Conservation (phyloP, 2,113 vertebrate genomes). For the Panthera uncia region DNA sequence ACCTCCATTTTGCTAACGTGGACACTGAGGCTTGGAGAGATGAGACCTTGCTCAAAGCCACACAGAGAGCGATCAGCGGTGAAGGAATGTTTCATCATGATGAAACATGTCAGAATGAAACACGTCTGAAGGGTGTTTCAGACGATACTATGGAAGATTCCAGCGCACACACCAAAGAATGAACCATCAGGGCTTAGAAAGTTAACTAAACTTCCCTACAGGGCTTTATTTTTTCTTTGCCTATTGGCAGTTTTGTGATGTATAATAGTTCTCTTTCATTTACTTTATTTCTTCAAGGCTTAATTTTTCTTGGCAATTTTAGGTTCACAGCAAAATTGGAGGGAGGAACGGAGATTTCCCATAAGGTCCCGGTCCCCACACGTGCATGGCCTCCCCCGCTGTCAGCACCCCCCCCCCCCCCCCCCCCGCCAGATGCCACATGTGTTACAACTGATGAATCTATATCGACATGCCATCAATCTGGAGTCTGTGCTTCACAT, state of each 20-base stretch:
- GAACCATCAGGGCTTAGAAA: rapidly evolving
- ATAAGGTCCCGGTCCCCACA: neutral
- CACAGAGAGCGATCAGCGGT: rapidly evolving
- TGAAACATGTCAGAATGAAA: too few species aligned
- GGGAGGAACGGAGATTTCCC: neutral
- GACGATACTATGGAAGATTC: neutral
- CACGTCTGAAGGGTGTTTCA: too few species aligned
- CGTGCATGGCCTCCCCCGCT: neutral
- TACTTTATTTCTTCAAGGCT: neutral
- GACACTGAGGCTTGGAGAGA: neutral
- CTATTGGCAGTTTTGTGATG: neutral
- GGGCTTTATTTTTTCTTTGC: neutral
- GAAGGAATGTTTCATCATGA: too few species aligned
- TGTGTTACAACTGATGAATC: neutral
- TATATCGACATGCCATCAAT: too few species aligned
- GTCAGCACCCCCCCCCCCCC: neutral
- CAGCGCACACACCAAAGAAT: rapidly evolving
- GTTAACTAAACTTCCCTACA: neutral
- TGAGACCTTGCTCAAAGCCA: neutral
- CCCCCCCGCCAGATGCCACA: neutral
- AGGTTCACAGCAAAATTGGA: neutral
- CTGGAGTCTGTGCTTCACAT: neutral
- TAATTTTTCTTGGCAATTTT: neutral
- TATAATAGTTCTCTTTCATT: neutral
- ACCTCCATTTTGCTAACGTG: rapidly evolving